phyloP scores from a whole-genome alignment of 2,797 vertebrate species.

The Enteromius treurensis region DNA sequence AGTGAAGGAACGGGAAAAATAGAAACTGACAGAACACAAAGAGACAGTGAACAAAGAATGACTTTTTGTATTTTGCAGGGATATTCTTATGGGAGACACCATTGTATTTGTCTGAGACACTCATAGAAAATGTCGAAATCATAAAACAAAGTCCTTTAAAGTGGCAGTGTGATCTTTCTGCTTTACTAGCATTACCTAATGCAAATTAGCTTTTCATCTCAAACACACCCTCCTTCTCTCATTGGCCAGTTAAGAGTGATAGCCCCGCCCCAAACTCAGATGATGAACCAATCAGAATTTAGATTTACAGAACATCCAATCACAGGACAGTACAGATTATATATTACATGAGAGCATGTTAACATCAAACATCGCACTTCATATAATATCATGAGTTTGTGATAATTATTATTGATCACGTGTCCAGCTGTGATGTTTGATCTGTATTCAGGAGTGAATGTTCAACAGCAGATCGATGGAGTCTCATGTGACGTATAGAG shows the following conservation, averaged over 20 bases:
- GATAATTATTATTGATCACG: constrained; percentile 7
- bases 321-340: background rate
- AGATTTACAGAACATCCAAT: background rate
- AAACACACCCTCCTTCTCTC: background rate
- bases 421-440: background rate
- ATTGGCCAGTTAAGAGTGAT: background rate
- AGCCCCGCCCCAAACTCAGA: background rate
- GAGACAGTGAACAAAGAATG: constrained; percentile 12
- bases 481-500: background rate
- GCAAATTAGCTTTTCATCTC: background rate
- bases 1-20: constrained; percentile 39
- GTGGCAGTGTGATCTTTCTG: background rate
- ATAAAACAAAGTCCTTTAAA: background rate
- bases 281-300: background rate
- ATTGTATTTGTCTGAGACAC: constrained; percentile 27
- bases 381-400: background rate
- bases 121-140: background rate
- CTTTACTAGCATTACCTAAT: background rate
- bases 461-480: background rate
- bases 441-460: constrained; percentile 5
- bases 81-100: constrained; percentile 31
- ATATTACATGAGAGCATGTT: background rate
- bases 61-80: constrained; percentile 47
- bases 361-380: background rate
- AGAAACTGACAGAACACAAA: constrained; percentile 39